These are phyloP conservation scores for Stichopus horrens DNA, from an alignment of 53 echinoderm and acorn worm species.

Conservation along the genomic window DNA sequence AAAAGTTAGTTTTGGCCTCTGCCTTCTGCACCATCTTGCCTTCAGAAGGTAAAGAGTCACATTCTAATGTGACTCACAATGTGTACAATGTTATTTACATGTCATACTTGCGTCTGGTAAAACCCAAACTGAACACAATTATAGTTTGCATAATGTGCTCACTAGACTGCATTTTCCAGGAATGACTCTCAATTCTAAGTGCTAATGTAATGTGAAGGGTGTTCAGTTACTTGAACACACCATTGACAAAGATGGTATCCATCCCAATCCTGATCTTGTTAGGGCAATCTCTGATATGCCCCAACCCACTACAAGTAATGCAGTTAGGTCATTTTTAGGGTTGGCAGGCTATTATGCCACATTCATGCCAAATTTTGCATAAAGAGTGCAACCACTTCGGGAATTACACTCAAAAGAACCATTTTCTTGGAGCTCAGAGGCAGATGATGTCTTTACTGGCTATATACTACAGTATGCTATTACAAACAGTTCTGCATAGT, in stretches of 20 bases:
- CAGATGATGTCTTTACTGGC: too few relatives aligned
- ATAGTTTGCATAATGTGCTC: background rate
- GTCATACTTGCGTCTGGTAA: slow-evolving; percentile 3
- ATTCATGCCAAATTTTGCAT: too few relatives aligned
- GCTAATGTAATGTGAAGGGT: background rate
- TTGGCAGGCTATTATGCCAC: background rate
- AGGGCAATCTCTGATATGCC: background rate
- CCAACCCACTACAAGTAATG: background rate
- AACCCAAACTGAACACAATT: background rate
- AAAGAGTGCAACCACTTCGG: too few relatives aligned
- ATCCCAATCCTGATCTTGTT: background rate
- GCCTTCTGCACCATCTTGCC: background rate
- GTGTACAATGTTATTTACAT: background rate
- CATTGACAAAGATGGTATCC: background rate
- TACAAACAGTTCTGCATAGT: background rate
- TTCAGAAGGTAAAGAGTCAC: background rate
- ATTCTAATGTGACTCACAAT: background rate
- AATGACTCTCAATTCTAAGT: background rate
- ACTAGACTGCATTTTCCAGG: background rate
- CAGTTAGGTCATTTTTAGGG: background rate
- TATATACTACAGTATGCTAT: background rate
- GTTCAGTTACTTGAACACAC: background rate
- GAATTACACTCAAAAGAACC: too few relatives aligned
- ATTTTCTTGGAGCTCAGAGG: too few relatives aligned
- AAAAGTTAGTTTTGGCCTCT: background rate